These are phyloP conservation scores for Drosophila tripunctata DNA, from an alignment of 2,888 invertebrate species.

Conservation along the genomic window DNA sequence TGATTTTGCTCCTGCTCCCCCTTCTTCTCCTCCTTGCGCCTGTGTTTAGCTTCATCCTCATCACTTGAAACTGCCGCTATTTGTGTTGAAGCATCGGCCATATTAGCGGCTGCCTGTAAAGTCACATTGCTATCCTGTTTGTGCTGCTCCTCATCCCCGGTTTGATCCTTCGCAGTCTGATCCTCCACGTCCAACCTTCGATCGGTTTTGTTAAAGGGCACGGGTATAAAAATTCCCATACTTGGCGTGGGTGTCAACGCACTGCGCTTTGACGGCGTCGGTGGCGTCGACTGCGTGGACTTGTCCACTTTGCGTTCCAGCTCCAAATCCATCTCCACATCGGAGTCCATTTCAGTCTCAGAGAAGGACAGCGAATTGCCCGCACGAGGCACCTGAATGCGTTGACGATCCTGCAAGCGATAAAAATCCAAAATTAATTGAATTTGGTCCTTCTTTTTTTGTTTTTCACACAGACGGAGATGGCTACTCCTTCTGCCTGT, in stretches of 20 bases:
- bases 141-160: not conserved
- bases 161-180: not conserved
- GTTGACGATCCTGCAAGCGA: conserved; percentile 85
- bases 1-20: not conserved
- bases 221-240: conserved; percentile 14
- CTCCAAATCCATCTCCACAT: conserved; percentile 84
- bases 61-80: conserved; percentile 10
- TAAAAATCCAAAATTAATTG: no score
- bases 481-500: no score
- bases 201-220: not conserved
- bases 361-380: conserved; percentile 92
- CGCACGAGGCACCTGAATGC: conserved; percentile 86
- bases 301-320: conserved; percentile 68
- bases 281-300: conserved; percentile 61
- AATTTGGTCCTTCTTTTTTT: no score
- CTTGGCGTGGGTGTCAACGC: conserved; percentile 28
- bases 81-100: conserved; percentile 35
- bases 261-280: conserved; percentile 52
- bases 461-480: no score
- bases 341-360: conserved; percentile 92
- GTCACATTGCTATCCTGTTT: not conserved
- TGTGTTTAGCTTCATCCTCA: no score
- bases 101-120: not conserved
- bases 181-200: not conserved
- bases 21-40: not conserved